These are phyloP conservation scores for Calliopsis andreniformis DNA, from an alignment of 1,140 invertebrate genomes.

Conservation along the genomic window DNA sequence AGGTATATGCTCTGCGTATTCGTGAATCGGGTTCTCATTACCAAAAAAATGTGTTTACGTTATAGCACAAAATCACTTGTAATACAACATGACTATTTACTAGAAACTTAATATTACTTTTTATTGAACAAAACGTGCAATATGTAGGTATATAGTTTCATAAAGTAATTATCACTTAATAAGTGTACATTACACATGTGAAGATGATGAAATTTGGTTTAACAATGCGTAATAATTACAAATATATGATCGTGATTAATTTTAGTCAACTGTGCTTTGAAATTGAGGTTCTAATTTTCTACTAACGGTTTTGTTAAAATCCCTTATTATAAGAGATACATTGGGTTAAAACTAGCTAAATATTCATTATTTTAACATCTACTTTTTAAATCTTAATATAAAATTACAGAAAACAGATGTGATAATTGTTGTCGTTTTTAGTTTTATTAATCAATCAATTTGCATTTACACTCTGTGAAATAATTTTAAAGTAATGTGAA, in stretches of 20 bases:
- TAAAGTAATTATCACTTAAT: not conserved
- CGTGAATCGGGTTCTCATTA: not conserved
- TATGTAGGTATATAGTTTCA: too few relatives aligned
- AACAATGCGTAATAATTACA: not conserved
- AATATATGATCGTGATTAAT: not conserved
- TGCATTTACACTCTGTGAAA: constrained; percentile 50
- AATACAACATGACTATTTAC: not conserved
- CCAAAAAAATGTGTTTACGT: too few relatives aligned
- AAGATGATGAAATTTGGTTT: not conserved
- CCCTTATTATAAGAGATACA: not conserved
- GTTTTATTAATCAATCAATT: constrained; percentile 46
- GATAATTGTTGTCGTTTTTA: constrained; percentile 14
- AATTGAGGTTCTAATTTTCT: not conserved
- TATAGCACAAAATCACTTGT: not conserved
- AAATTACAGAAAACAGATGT: too few relatives aligned
- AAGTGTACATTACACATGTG: not conserved
- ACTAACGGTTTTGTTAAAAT: not conserved
- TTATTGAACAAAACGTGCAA: not conserved
- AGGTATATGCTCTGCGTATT: not conserved
- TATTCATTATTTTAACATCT: too few relatives aligned
- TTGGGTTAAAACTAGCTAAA: constrained; percentile 3
- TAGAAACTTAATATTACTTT: not conserved
- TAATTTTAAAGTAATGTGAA: constrained; percentile 35
- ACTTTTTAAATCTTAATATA: too few relatives aligned
- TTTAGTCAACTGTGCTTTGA: too few relatives aligned